phyloP scores from a whole-genome alignment of 2,797 vertebrate species.

The Microhierax caerulescens region DNA sequence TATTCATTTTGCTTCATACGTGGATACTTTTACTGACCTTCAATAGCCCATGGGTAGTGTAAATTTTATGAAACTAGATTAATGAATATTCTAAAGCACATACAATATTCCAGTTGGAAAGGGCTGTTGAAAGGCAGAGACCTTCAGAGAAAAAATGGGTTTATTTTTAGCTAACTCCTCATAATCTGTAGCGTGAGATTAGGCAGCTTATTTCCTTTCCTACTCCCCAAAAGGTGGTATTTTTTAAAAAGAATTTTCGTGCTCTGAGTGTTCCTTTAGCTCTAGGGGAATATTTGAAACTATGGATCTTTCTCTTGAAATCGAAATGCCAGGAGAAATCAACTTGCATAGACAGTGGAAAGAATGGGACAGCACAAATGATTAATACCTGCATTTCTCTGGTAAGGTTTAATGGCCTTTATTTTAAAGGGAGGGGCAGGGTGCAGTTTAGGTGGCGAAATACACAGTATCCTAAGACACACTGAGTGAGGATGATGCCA shows the following conservation, averaged over 20 bases:
- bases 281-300: neutral
- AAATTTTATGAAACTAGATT: neutral
- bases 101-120: neutral
- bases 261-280: neutral
- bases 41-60: neutral
- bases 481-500: neutral
- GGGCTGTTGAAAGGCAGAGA: neutral
- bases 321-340: neutral
- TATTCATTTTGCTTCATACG: neutral
- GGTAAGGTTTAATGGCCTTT: neutral
- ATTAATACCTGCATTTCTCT: conserved; percentile 9
- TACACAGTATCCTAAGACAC: neutral
- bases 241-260: neutral
- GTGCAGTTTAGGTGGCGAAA: neutral
- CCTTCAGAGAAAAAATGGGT: neutral
- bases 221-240: neutral
- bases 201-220: neutral
- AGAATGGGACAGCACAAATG: neutral
- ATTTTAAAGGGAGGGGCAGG: neutral
- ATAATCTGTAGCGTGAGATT: neutral
- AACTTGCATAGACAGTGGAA: neutral
- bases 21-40: neutral
- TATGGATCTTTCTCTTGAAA: neutral
- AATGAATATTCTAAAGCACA: neutral
- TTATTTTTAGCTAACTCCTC: neutral